Evolutionary conservation across 2,797 vertebrate genomes (phyloP), one percentile per base, ranked within the genome.

Genomic region (Astyanax mexicanus): DNA sequence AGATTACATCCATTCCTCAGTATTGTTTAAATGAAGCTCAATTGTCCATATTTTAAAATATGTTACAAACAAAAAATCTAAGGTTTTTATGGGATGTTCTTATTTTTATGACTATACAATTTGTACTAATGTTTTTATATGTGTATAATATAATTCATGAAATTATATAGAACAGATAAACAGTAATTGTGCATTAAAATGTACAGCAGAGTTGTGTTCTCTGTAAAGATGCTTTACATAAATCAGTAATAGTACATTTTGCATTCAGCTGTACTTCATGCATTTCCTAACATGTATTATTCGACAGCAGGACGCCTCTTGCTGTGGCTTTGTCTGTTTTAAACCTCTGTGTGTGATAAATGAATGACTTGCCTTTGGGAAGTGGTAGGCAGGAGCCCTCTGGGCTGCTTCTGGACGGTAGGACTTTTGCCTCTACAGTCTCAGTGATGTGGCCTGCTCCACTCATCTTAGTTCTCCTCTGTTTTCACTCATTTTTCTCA

Each of bases 391-490:
- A 79, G 70, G 73, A 58, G 74, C 55, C 71, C 74, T 74, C 57
- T 79, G 79, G 83, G 79, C 76, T 75, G 27, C 75, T 72, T n/a
- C 68, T 75, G 73, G 47, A 85, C 77, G 81, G 84, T 85, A 85
- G 81, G 81, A 81, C 77, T 74, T 68, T 78, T 44, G 35, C 58
- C 72, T 82, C 77, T 78, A 61, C 72, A 81, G 77, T 62, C 67
- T 81, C 68, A 82, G 67, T 80, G 51, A 51, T 77, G 71, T 81
- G 74, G 70, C 71, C 77, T 81, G 80, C 68, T 62, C 47, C 47
- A 66, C 74, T 79, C 80, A 77, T 81, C 55, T 79, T 35, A 70
- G 45, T 71, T 74, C 65, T 76, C 38, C 23, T 57, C 66, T 74
- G 54, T 74, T 74, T 69, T 77, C 52, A 75, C 49, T 76, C 47